phyloP scores from a whole-genome alignment of 2,113 vertebrate genomes.

The Rhizomys pruinosus region DNA sequence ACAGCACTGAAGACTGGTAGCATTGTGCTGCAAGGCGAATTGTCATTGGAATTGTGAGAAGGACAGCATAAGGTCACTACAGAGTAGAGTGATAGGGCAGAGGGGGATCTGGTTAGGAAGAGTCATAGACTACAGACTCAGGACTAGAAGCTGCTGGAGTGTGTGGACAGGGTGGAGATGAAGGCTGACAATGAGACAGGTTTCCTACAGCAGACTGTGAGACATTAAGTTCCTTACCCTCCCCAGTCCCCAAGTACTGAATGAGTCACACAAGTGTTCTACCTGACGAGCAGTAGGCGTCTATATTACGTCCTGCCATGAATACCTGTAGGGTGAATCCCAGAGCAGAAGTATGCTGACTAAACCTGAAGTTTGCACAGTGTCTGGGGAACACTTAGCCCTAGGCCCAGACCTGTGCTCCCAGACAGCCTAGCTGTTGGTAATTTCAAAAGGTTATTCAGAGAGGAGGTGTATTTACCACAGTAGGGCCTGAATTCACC shows the following conservation, averaged over 20 bases:
- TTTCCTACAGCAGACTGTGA: background rate
- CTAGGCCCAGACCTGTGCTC: background rate
- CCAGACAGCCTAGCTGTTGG: background rate
- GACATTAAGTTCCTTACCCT: background rate
- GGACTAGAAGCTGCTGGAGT: background rate
- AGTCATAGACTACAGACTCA: background rate
- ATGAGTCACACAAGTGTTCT: background rate
- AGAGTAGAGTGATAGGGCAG: background rate
- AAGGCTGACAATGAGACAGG: background rate
- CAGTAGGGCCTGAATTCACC: background rate
- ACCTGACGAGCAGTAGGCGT: background rate
- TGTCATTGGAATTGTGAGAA: background rate
- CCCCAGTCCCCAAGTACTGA: background rate
- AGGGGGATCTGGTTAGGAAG: background rate
- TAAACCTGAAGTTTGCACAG: background rate
- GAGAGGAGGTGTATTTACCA: background rate
- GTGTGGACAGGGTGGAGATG: background rate
- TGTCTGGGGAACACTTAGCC: background rate
- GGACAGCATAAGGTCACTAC: background rate
- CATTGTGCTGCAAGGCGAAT: rapidly evolving
- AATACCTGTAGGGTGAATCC: background rate
- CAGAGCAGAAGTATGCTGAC: background rate
- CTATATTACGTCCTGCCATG: background rate
- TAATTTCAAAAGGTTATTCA: background rate
- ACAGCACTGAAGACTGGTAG: background rate